Base-by-base conservation (phyloP, 1,140 invertebrate species). In the Leptopilina clavipes region DNA sequence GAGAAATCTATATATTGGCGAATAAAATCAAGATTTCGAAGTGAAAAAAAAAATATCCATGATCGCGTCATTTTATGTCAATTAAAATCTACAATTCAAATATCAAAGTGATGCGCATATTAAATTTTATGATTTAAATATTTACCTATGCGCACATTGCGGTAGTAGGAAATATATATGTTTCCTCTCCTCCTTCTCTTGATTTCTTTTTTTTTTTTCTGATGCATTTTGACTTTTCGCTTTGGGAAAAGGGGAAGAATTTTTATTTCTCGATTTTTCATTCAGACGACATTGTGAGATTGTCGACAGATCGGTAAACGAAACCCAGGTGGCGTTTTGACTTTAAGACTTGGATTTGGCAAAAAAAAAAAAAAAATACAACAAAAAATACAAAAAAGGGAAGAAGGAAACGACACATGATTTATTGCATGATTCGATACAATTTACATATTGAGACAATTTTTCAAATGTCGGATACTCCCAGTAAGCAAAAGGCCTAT, bases 71-170 rank as follows among this genome's bases (percentile, higher is more conserved):
- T 65, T 65, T 31, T 25, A 25, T 8, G 19, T 65, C 56, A 25
- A 65, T 25, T 14, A 65, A 52, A 59, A 22, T 37, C 14, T 37
- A 7, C 59, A n/a, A 31, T 31, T 31, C 59, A n/a, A n/a, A 37
- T 65, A 3, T 7, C 7, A 9, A 40, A 9, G 7, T 3, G 6
- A 11, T 19, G 11, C 48, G 48, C n/a, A 52, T 52, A 52, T 52
- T 52, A 52, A 52, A 52, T 52, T 17, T 52, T 17, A 48, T 48
- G 48, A 52, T 52, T 52, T 52, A 52, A 52, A 52, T 52, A 52
- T 52, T 52, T 52, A 52, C 48, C 12, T 52, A 52, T 52, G 48
- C n/a, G n/a, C 48, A 52, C 6, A 52, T 52, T 52, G 48, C 6
- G 12, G 14, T 8, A 8, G 14, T 17, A 17, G 14, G 5, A 3